These are phyloP conservation scores for Cairina moschata DNA, from an alignment of 2,113 vertebrate species.

Conservation along the genomic window DNA sequence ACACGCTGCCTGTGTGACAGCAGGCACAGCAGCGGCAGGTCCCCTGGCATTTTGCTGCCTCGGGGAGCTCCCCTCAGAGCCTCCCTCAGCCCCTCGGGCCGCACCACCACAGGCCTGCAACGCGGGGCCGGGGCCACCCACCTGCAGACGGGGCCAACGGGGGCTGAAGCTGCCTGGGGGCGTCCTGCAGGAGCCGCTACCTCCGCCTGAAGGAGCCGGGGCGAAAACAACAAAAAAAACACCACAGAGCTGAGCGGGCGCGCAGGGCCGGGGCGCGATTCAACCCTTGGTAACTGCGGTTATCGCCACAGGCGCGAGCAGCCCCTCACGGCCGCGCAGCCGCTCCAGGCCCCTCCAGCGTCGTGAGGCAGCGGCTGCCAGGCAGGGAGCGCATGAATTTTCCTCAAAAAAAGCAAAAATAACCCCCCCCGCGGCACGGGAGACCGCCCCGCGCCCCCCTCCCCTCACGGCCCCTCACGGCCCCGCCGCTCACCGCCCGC, in stretches of 20 bases:
- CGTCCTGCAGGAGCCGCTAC: neutral
- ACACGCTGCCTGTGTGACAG: accelerated
- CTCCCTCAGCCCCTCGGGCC: neutral
- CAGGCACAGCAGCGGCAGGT: neutral
- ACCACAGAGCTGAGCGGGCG: too few relatives aligned
- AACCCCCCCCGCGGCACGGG: too few relatives aligned
- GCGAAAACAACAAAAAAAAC: too few relatives aligned
- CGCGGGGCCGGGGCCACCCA: neutral
- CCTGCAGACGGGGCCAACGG: neutral
- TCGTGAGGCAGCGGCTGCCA: neutral
- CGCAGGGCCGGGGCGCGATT: too few relatives aligned
- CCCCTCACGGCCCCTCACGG: too few relatives aligned
- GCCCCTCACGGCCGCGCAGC: neutral
- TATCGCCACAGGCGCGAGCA: too few relatives aligned
- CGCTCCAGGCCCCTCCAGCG: neutral
- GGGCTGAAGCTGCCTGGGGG: neutral
- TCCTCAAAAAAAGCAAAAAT: too few relatives aligned
- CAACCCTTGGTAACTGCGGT: too few relatives aligned
- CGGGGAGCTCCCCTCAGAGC: neutral
- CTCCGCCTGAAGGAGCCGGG: neutral
- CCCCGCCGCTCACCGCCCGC: too few relatives aligned
- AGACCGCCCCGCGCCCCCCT: too few relatives aligned
- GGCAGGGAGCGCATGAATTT: too few relatives aligned
- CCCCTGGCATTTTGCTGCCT: neutral
- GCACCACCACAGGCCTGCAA: neutral